phyloP scores from a whole-genome alignment of 1,140 invertebrate genomes.

The Magallana gigas region DNA sequence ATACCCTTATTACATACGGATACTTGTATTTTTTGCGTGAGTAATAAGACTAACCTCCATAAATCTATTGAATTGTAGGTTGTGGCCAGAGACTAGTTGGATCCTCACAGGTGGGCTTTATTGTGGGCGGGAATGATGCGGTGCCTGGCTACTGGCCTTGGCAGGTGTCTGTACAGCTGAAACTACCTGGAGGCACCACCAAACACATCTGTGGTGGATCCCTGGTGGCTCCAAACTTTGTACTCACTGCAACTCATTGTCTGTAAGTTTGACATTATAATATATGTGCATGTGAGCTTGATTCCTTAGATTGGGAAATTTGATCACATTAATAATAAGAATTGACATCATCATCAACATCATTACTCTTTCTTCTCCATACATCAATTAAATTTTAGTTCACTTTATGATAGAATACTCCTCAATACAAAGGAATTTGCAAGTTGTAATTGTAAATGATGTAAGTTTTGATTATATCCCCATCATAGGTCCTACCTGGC shows the following conservation, averaged over 20 bases:
- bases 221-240: slow-evolving; percentile 85
- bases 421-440: no score
- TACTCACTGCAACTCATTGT: slow-evolving; percentile 89
- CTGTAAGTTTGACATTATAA: slow-evolving; percentile 35
- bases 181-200: slow-evolving; percentile 53
- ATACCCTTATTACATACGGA: no score
- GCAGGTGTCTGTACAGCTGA: slow-evolving; percentile 66
- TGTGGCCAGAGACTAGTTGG: slow-evolving; percentile 63
- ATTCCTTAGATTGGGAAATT: no score
- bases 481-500: neutral
- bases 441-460: neutral
- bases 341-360: no score
- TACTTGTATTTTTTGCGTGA: no score
- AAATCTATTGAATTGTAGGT: slow-evolving; percentile 39
- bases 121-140: slow-evolving; percentile 67
- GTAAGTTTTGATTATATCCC: neutral
- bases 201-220: slow-evolving; percentile 86
- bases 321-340: no score
- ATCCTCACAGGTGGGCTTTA: slow-evolving; percentile 50
- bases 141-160: slow-evolving; percentile 72
- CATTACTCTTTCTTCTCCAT: no score
- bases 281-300: no score
- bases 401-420: no score
- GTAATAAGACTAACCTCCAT: no score
- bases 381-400: no score